Evolutionary conservation across 2,113 vertebrate genomes (phyloP).

Genomic region (Aviceda subcristata): DNA sequence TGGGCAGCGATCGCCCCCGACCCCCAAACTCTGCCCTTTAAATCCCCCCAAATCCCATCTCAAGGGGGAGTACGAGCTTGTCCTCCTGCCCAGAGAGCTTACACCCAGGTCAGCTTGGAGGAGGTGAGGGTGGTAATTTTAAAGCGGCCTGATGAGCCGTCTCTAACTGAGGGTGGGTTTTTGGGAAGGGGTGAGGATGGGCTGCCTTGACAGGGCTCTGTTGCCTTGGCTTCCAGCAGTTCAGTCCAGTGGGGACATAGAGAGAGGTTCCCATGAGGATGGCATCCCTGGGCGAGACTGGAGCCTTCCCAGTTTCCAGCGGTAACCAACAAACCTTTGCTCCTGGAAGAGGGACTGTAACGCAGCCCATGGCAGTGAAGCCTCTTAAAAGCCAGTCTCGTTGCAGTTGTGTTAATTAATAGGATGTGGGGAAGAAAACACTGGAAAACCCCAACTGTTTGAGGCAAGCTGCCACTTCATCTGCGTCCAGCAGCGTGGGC

Average conservation of each 20-base stretch:
- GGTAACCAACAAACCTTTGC: constrained; percentile 9
- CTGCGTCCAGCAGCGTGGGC: not conserved
- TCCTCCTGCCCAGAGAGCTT: not conserved
- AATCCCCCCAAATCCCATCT: not conserved
- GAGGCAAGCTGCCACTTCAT: constrained; percentile 37
- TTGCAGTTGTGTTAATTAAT: constrained; percentile 70
- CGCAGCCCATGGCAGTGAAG: not conserved
- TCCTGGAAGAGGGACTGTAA: constrained; percentile 30
- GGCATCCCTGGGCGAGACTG: not conserved
- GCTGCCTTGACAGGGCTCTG: not conserved
- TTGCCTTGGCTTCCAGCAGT: not conserved
- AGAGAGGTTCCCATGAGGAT: not conserved
- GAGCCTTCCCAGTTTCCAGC: not conserved
- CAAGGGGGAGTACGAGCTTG: not conserved
- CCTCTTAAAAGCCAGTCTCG: constrained; percentile 63
- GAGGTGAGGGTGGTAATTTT: not conserved
- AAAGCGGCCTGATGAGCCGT: not conserved
- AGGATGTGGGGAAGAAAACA: constrained; percentile 47
- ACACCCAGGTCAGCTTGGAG: not conserved
- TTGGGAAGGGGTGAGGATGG: not conserved
- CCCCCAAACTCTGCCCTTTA: not conserved
- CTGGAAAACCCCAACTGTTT: constrained; percentile 63
- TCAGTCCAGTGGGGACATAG: not conserved
- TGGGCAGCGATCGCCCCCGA: fast-evolving
- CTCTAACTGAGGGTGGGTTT: not conserved